Percentiles rank a stretch among this genome's conserved stretches.
Evolutionary conservation across 2,888 invertebrate genomes (phyloP).

Genomic region (Aphrophora alni): DNA sequence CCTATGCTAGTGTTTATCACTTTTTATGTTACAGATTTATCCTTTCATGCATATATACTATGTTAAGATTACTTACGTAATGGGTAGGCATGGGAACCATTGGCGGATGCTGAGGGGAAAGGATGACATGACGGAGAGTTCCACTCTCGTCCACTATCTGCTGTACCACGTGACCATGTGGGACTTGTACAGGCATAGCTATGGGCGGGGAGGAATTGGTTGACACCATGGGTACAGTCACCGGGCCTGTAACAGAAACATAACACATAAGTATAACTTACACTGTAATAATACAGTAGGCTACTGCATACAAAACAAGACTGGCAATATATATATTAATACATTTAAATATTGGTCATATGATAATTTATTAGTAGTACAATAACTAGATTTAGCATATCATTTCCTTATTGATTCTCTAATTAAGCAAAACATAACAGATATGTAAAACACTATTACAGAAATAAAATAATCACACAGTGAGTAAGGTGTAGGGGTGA

Average conservation of each 20-base stretch:
- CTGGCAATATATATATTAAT: no score
- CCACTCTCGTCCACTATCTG: constrained; percentile 92
- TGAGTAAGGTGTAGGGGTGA: no score
- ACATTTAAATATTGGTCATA: no score
- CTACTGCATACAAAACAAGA: not conserved
- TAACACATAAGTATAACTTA: not conserved
- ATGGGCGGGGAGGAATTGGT: constrained; percentile 77
- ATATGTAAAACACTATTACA: no score
- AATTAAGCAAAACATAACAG: no score
- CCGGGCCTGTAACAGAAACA: constrained; percentile 69
- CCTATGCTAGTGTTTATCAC: no score
- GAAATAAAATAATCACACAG: no score
- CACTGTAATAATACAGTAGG: not conserved
- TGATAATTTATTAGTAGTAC: no score
- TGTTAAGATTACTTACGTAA: constrained; percentile 53
- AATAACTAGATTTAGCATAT: no score
- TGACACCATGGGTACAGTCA: constrained; percentile 86
- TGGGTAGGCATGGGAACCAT: constrained; percentile 59
- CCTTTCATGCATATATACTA: no score
- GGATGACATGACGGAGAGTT: constrained; percentile 86
- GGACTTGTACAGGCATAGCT: constrained; percentile 90
- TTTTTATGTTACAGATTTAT: no score
- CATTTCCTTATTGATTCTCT: no score
- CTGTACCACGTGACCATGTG: constrained; percentile 88
- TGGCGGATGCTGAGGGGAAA: constrained; percentile 76